Base-by-base conservation (phyloP, 2,888 invertebrate genomes). In the Eudasyphora cyanicolor region DNA sequence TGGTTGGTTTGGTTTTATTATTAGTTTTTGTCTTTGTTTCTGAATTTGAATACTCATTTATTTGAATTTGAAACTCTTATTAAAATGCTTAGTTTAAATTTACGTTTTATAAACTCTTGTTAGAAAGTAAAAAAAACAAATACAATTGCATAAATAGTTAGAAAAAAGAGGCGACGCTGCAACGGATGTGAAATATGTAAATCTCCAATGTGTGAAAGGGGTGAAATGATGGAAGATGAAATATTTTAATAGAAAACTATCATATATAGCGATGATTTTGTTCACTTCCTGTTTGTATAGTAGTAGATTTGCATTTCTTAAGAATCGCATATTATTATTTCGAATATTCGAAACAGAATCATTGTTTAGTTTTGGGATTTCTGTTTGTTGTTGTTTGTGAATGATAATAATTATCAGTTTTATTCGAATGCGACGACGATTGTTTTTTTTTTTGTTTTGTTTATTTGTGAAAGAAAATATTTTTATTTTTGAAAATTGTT, bases 11-110 rank as follows among this genome's bases (percentile, higher is more conserved):
- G n/a, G n/a, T n/a, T 24, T 73, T 73, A 54, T 73, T 42, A 38
- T 29, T 57, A 21, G n/a, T 27, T 71, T 24, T 71, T 14, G 8
- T 71, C 21, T 74, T 57, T 57, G 6, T n/a, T 70, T 71, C n/a
- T 76, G 57, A 76, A 82, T 82, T 85, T 83, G 74, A 84, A 79
- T 84, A 82, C 79, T 84, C n/a, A n/a, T n/a, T 82, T 79, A 71
- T 84, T 82, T 42, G 38, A 85, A 80, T 86, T 85, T 82, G 79
- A 82, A 84, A 81, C 74, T 84, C 51, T 78, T 86, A 82, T 76
- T 85, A 86, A 86, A 83, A 83, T 83, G 82, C 73, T 82, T 71
- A 74, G 57, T 82, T 75, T 67, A 42, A n/a, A 32, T 57, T 78
- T 78, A 57, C 79, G 76, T 82, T 70, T 76, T 75, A 76, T 80